Conservation (phyloP, 2,113 vertebrate species). For the Nibea coibor region DNA sequence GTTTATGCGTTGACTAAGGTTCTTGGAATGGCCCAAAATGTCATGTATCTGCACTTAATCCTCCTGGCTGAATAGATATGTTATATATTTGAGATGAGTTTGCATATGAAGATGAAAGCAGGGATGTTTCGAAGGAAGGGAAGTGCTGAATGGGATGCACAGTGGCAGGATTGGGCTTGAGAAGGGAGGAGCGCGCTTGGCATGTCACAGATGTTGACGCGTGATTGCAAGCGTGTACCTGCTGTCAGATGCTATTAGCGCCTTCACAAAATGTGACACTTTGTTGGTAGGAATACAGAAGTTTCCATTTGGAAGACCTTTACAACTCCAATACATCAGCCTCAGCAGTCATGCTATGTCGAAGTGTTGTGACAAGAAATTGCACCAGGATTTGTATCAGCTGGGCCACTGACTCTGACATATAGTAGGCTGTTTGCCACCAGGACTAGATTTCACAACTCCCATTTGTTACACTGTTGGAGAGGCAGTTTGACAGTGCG, state of each 20-base stretch:
- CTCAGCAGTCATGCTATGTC: conserved; percentile 9
- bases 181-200: conserved; percentile 24
- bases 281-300: conserved; percentile 21
- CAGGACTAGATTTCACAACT: conserved; percentile 52
- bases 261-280: conserved; percentile 26
- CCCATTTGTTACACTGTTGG: conserved; percentile 27
- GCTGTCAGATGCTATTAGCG: conserved; percentile 35
- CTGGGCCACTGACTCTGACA: conserved; percentile 36
- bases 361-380: conserved; percentile 40
- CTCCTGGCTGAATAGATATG: conserved; percentile 62
- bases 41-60: conserved; percentile 74
- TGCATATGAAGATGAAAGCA: conserved; percentile 56
- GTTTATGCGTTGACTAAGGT: conserved; percentile 78
- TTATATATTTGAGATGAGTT: conserved; percentile 63
- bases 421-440: conserved; percentile 35
- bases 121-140: conserved; percentile 33
- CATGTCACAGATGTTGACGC: conserved; percentile 46
- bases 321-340: conserved; percentile 4
- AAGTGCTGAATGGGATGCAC: conserved; percentile 40
- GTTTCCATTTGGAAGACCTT: conserved; percentile 26
- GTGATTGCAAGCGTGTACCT: conserved; percentile 44
- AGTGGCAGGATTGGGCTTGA: conserved; percentile 61
- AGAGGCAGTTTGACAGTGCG: conserved; percentile 8
- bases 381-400: conserved; percentile 30
- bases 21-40: conserved; percentile 76